phyloP scores from a whole-genome alignment of 2,797 vertebrate species.

The Loriculus beryllinus region DNA sequence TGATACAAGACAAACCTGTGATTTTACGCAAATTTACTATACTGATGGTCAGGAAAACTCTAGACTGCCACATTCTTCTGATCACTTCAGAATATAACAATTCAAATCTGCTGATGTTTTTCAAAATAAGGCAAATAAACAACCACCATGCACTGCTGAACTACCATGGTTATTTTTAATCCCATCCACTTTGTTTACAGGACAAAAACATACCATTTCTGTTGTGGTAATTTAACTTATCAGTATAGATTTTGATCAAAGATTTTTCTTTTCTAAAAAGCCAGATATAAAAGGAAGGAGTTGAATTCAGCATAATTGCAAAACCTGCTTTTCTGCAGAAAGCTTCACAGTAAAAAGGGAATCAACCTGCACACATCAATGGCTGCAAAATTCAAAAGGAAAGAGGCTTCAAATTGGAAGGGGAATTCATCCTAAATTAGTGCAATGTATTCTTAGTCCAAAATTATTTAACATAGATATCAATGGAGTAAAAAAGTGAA shows the following conservation, averaged over 20 bases:
- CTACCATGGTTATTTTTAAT: not conserved
- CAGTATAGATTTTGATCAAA: not conserved
- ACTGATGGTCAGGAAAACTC: not conserved
- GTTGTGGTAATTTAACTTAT: not conserved
- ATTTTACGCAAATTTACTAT: not conserved
- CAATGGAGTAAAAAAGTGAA: not conserved
- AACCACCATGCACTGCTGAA: not conserved
- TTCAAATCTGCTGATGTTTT: not conserved
- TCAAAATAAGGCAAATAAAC: not conserved
- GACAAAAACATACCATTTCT: not conserved
- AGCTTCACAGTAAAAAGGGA: not conserved
- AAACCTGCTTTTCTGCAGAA: not conserved
- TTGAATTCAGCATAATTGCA: not conserved
- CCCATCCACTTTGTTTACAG: not conserved
- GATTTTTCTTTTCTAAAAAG: not conserved
- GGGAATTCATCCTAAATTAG: not conserved
- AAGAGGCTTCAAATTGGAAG: not conserved
- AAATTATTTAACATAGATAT: not conserved
- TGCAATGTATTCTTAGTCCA: not conserved
- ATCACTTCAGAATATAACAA: not conserved
- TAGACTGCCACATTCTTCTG: not conserved
- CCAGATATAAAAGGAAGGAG: not conserved
- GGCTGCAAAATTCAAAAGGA: not conserved
- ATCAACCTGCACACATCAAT: not conserved
- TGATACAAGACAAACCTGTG: not conserved